Evolutionary conservation across 2,888 invertebrate species (phyloP).

Genomic region (Ypsolopha sequella): DNA sequence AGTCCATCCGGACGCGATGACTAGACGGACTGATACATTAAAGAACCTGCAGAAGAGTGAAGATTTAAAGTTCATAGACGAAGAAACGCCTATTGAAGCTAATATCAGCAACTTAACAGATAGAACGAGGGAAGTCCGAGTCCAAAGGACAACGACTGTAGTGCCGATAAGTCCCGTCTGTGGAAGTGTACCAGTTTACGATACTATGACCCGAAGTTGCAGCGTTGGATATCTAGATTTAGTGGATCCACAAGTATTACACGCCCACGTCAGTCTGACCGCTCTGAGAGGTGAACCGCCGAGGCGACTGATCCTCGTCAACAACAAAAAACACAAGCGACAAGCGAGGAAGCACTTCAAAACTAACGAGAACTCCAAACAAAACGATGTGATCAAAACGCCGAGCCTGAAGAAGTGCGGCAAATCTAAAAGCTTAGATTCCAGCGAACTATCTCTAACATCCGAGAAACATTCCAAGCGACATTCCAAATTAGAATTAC

Average conservation of each 20-base stretch:
- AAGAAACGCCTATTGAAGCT: constrained; percentile 64
- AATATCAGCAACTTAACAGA: constrained; percentile 31
- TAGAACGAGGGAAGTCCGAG: constrained; percentile 28
- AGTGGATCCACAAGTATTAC: constrained; percentile 81
- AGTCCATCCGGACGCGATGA: constrained; percentile 45
- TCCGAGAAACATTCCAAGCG: constrained; percentile 52
- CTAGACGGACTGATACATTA: constrained; percentile 32
- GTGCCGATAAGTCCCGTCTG: constrained; percentile 76
- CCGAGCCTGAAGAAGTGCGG: constrained; percentile 77
- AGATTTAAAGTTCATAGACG: constrained; percentile 79
- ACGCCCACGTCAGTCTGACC: constrained; percentile 79
- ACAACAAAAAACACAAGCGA: constrained; percentile 70
- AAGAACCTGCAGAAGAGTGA: constrained; percentile 60
- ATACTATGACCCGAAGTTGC: constrained; percentile 86
- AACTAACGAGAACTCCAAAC: constrained; percentile 31
- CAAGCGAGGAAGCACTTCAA: constrained; percentile 43
- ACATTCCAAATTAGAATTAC: constrained; percentile 18
- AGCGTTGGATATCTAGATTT: constrained; percentile 90
- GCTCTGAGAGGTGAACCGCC: constrained; percentile 82
- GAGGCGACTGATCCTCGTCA: constrained; percentile 81
- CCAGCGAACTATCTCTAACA: constrained; percentile 80
- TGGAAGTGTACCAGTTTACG: constrained; percentile 51
- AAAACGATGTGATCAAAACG: constrained; percentile 27
- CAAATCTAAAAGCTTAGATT: constrained; percentile 88
- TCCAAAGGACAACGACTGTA: constrained; percentile 70